phyloP scores from a whole-genome alignment of 2,797 vertebrate genomes.

The Melanogrammus aeglefinus region DNA sequence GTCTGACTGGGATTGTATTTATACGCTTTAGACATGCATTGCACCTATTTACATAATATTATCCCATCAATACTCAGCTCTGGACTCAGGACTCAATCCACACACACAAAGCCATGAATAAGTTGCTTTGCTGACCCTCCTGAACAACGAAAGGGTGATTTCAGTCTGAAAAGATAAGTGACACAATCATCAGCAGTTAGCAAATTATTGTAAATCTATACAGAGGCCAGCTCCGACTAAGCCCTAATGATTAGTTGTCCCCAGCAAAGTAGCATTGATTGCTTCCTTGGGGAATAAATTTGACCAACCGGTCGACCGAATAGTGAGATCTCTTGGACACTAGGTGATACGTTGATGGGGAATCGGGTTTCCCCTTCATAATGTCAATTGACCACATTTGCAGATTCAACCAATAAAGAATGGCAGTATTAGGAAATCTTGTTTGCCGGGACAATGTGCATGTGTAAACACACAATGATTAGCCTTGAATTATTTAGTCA shows the following conservation, averaged over 20 bases:
- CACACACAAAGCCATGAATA: slow-evolving; percentile 4
- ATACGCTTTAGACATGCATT: slow-evolving; percentile 16
- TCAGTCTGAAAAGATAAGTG: slow-evolving; percentile 33
- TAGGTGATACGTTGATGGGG: slow-evolving; percentile 33
- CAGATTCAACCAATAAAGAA: slow-evolving; percentile 17
- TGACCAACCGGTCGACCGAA: slow-evolving; percentile 16
- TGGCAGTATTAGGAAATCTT: slow-evolving; percentile 17
- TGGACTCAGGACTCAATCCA: background rate
- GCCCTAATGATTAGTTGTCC: slow-evolving; percentile 22
- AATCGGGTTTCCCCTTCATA: slow-evolving; percentile 12
- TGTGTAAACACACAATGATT: slow-evolving; percentile 23
- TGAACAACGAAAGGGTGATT: slow-evolving; percentile 29
- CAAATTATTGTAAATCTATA: slow-evolving; percentile 22
- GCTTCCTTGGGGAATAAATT: slow-evolving; percentile 34
- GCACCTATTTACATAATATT: slow-evolving; percentile 29
- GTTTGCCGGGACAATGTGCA: slow-evolving; percentile 16
- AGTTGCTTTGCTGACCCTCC: slow-evolving; percentile 22
- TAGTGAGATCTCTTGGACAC: slow-evolving; percentile 29
- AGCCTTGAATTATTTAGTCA: background rate
- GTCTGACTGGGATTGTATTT: slow-evolving; percentile 35
- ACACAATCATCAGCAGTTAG: slow-evolving; percentile 30
- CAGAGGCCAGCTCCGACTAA: slow-evolving; percentile 35
- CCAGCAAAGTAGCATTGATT: slow-evolving; percentile 44
- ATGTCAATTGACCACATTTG: slow-evolving; percentile 31
- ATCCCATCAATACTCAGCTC: slow-evolving; percentile 26